Evolutionary conservation across 2,888 invertebrate genomes (phyloP).

Genomic region (Penaeus monodon): DNA sequence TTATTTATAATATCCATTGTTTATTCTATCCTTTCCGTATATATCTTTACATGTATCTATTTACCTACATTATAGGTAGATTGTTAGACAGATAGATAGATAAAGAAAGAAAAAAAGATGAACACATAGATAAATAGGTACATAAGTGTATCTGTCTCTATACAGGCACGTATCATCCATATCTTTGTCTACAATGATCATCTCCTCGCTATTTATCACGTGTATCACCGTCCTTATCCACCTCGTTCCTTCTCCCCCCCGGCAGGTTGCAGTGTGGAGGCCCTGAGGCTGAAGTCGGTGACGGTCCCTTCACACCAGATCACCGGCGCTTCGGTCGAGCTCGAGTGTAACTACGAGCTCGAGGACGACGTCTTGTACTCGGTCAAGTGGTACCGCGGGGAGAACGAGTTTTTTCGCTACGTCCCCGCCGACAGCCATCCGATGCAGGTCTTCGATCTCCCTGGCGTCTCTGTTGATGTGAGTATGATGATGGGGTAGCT

Average conservation of each 20-base stretch:
- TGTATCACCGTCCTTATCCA: background rate
- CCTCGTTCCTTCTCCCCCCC: background rate
- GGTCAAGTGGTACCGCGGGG: constrained; percentile 59
- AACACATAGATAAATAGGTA: background rate
- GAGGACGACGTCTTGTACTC: constrained; percentile 60
- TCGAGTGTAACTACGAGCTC: constrained; percentile 60
- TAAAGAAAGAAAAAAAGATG: background rate
- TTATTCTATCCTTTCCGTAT: too few relatives aligned
- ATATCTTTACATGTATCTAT: too few relatives aligned
- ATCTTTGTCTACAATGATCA: background rate
- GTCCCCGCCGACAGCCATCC: constrained; percentile 48
- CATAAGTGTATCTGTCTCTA: background rate
- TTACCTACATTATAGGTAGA: background rate
- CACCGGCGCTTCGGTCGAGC: constrained; percentile 54
- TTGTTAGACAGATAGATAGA: background rate
- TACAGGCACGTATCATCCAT: background rate
- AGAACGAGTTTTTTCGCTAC: constrained; percentile 58
- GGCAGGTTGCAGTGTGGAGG: constrained; percentile 24
- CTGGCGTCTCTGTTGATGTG: constrained; percentile 59
- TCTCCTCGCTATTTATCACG: background rate
- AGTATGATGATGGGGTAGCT: constrained; percentile 18
- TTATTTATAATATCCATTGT: too few relatives aligned
- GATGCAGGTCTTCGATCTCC: constrained; percentile 57
- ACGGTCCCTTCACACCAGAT: constrained; percentile 54
- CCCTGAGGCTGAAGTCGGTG: constrained; percentile 42